These are phyloP conservation scores for Pollenia amentaria DNA, from an alignment of 2,888 invertebrate species.

Conservation along the genomic window DNA sequence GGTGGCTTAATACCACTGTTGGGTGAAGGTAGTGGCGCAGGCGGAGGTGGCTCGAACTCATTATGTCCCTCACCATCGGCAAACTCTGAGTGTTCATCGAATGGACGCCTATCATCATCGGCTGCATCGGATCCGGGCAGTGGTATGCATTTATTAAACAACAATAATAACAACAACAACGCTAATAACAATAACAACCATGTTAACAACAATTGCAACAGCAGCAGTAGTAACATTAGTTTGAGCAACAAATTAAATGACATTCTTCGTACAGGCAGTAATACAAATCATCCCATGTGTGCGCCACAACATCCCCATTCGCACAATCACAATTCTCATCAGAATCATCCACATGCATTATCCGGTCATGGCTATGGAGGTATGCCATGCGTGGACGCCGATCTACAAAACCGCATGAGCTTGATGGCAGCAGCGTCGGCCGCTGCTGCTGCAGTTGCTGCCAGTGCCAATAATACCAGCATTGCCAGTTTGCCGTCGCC, in stretches of 20 bases:
- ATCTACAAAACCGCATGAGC: constrained; percentile 88
- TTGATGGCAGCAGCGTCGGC: constrained; percentile 87
- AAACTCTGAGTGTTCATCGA: constrained; percentile 94
- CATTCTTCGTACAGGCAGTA: constrained; percentile 76
- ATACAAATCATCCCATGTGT: constrained; percentile 63
- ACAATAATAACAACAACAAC: constrained; percentile 87
- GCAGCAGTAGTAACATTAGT: constrained; percentile 85
- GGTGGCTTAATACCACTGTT: constrained; percentile 75
- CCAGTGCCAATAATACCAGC: constrained; percentile 73
- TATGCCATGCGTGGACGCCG: constrained; percentile 83
- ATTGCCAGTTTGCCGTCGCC: constrained; percentile 79
- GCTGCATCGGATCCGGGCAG: constrained; percentile 90
- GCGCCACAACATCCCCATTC: constrained; percentile 30
- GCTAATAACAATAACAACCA: constrained; percentile 87
- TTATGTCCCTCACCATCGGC: constrained; percentile 93
- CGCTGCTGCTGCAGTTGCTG: constrained; percentile 80
- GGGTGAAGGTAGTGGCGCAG: constrained; percentile 72
- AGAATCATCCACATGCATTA: constrained; percentile 39
- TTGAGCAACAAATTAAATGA: constrained; percentile 87
- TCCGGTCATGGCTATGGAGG: constrained; percentile 86
- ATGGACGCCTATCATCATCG: constrained; percentile 92
- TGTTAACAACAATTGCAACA: constrained; percentile 85
- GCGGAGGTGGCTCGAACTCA: constrained; percentile 86
- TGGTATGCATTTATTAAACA: constrained; percentile 86
- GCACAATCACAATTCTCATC: constrained; percentile 42